Percentiles rank a stretch among this genome's conserved stretches.
Conservation (phyloP, 2,113 vertebrate species). For the Syrmaticus mikado region DNA sequence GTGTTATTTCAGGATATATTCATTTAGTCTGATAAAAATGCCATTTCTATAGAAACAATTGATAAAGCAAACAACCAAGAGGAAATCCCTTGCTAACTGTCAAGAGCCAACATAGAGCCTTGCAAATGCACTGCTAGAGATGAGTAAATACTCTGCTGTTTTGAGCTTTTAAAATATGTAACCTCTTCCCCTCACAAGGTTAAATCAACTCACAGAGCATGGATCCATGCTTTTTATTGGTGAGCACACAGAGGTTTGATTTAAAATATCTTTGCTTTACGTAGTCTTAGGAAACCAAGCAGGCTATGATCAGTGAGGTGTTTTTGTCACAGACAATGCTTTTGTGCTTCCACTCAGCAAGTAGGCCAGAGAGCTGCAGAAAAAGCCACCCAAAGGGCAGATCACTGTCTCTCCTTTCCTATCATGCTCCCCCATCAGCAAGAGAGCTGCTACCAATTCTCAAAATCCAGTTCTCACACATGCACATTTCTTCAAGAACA, state of each 20-base stretch:
- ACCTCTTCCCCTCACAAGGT: not conserved
- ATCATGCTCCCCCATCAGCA: not conserved
- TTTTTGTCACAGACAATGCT: not conserved
- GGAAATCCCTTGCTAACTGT: constrained; percentile 21
- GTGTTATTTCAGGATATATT: constrained; percentile 28
- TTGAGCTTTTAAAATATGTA: not conserved
- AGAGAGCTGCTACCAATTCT: not conserved
- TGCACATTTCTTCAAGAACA: not conserved
- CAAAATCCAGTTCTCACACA: not conserved
- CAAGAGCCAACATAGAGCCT: not conserved
- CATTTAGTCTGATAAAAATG: not conserved
- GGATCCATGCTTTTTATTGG: not conserved
- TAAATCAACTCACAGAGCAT: not conserved
- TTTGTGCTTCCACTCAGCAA: not conserved
- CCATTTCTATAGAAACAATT: constrained; percentile 58
- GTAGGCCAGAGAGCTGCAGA: not conserved
- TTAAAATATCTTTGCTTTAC: not conserved
- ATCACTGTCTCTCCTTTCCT: not conserved
- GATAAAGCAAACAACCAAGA: constrained; percentile 20
- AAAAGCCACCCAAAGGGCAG: not conserved
- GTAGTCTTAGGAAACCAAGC: not conserved
- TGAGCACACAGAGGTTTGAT: not conserved
- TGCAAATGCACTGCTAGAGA: not conserved
- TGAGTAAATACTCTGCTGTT: constrained; percentile 38
- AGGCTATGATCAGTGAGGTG: not conserved